Conservation (phyloP, 2,888 invertebrate species). For the Hydraecia micacea region DNA sequence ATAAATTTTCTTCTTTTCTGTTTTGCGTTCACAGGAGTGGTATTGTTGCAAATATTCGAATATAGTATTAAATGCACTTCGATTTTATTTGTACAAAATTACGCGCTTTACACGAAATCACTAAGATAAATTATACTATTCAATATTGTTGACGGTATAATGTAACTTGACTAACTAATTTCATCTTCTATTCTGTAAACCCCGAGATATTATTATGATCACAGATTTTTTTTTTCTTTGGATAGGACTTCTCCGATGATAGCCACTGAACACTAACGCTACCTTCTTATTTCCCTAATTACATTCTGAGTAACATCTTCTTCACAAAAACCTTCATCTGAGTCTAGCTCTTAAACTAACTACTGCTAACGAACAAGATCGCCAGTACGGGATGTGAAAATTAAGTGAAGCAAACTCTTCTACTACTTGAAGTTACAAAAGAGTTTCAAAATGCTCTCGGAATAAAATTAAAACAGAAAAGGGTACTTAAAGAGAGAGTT, state of each 20-base stretch:
- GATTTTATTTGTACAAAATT: not conserved
- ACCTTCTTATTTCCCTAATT: not conserved
- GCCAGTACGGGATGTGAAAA: constrained; percentile 31
- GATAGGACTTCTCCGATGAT: no score
- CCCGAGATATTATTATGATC: not conserved
- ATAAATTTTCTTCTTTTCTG: not conserved
- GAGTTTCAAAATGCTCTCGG: constrained; percentile 16
- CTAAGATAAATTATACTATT: no score
- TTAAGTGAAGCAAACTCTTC: constrained; percentile 32
- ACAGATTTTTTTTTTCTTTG: not conserved
- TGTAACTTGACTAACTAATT: not conserved
- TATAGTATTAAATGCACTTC: constrained; percentile 1
- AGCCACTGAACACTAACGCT: not conserved
- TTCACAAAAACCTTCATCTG: not conserved
- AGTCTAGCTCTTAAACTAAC: constrained; percentile 12
- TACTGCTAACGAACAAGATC: constrained; percentile 43
- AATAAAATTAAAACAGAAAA: constrained; percentile 46
- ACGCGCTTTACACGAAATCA: no score
- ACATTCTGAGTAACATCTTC: not conserved
- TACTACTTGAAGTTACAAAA: constrained; percentile 34
- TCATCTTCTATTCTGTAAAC: not conserved
- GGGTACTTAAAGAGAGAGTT: constrained; percentile 7
- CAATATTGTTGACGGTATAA: not conserved
- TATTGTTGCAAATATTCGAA: not conserved
- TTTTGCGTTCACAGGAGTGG: not conserved